Evolutionary conservation across 2,888 invertebrate species (phyloP), one percentile per base, ranked within the genome.

Genomic region (Standfussiana lucernea): DNA sequence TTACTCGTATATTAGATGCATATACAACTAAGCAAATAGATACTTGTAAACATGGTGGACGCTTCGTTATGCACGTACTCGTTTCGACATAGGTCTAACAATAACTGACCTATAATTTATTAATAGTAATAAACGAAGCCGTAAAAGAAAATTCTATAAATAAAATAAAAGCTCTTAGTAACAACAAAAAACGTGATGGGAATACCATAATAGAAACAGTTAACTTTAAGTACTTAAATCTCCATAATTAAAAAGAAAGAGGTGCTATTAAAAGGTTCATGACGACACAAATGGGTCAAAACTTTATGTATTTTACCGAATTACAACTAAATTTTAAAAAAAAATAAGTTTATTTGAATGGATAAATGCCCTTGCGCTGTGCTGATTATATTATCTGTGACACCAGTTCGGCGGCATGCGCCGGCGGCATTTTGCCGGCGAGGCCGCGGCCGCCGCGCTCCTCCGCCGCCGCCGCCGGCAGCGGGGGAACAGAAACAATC

Each of bases 171-270:
- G 28, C n/a, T 47, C 75, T 18, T 59, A 45, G 32, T 37, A 77
- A 82, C 69, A 66, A 53, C 32, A 35, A 50, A 8, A 53, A 21
- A 62, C 50, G 59, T 69, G 11, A n/a, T 53, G 45, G 40, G 50
- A 82, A 76, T 70, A 24, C 77, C 83, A 66, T 45, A 66, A 15
- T 0, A 37, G 2, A 65, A 69, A 53, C 15, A 28, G 24, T n/a
- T 69, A 45, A 28, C 13, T 40, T 67, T 45, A 80, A 66, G 4
- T 13, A 42, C 6, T 15, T n/a, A 18, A 68, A 75, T 80, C 15
- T 66, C 66, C 69, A 76, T 76, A 64, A 40, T n/a, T 47, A 65
- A 53, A 1, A 45, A 32, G n/a, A 75, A 64, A 68, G 47, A 59
- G 11, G 62, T 53, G 35, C 62, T 64, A 50, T 67, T 35, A 40